These are phyloP conservation scores for Epizoanthus fatuus DNA, from an alignment of 92 coral and sea anemone species.

Conservation along the genomic window DNA sequence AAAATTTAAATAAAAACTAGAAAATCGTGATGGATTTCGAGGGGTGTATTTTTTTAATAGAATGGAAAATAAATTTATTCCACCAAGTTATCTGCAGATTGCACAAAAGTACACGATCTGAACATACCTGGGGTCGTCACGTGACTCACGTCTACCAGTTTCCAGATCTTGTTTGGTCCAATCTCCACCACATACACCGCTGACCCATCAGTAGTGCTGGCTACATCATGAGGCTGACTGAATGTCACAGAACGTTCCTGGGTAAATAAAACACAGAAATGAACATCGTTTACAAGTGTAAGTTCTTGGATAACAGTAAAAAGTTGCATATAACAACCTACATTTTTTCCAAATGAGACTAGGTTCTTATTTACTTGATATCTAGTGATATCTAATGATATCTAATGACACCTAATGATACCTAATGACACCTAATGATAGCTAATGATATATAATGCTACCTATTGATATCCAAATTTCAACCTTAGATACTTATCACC, in stretches of 20 bases:
- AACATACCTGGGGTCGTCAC: slow-evolving; percentile 6
- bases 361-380: too few species aligned
- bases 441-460: background rate
- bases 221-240: slow-evolving; percentile 87
- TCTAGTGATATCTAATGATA: background rate
- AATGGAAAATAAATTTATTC: too few species aligned
- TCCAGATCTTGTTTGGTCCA: slow-evolving; percentile 90
- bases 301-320: too few species aligned
- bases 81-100: too few species aligned
- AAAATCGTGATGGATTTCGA: too few species aligned
- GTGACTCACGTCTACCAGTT: slow-evolving; percentile 49
- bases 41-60: too few species aligned
- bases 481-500: too few species aligned
- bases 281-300: background rate
- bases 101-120: too few species aligned
- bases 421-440: background rate
- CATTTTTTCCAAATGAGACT: too few species aligned
- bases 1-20: too few species aligned
- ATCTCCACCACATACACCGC: slow-evolving; percentile 85
- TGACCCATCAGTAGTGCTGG: slow-evolving; percentile 76
- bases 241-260: slow-evolving; percentile 49
- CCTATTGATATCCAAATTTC: too few species aligned
- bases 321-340: too few species aligned
- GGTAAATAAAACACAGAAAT: background rate
- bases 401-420: background rate